Base-by-base conservation (phyloP, 2,888 invertebrate species). In the Stenodera caucasica region DNA sequence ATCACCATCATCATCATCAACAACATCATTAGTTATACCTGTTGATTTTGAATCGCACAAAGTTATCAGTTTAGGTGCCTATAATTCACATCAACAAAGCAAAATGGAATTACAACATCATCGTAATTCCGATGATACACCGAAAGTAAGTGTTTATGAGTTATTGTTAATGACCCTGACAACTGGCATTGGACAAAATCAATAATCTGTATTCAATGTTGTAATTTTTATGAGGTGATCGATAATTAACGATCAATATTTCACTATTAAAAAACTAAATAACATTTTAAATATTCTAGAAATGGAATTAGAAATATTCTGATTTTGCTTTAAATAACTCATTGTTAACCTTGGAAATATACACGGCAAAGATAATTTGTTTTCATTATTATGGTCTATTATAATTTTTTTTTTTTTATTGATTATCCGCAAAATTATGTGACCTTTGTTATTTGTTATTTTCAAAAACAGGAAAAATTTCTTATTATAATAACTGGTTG, bases 51-150 rank as follows among this genome's bases (percentile, higher is more conserved):
- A 80, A 66, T 78, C 82, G 1, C 77, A 77, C 52, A 82, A 81
- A 72, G 71, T 71, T 23, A 83, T 65, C 69, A 85, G 68, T 56
- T 70, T 76, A 29, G 83, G 84, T 58, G 79, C 85, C 3, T 87
- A 86, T 73, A 87, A 86, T 21, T 85, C 86, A 3, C 74, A 75
- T 70, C 86, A 88, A 70, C 88, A 88, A 61, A 90, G 91, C 32
- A 91, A 90, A 82, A 92, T 93, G 91, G 92, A 92, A 76, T 81
- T 93, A 61, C 87, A 88, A 58, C 92, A 93, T 73, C 88, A 88
- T 72, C 87, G 86, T 67, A 88, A 88, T 51, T 84, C 85, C 0
- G 76, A 76, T 57, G 91, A 92, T 66, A 89, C 85, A 73, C 85
- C 90, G 0, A 92, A 92, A 83, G 91, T 78, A 67, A 55, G 58